Conservation (phyloP, 2,888 invertebrate genomes). For the Emmelina monodactyla region DNA sequence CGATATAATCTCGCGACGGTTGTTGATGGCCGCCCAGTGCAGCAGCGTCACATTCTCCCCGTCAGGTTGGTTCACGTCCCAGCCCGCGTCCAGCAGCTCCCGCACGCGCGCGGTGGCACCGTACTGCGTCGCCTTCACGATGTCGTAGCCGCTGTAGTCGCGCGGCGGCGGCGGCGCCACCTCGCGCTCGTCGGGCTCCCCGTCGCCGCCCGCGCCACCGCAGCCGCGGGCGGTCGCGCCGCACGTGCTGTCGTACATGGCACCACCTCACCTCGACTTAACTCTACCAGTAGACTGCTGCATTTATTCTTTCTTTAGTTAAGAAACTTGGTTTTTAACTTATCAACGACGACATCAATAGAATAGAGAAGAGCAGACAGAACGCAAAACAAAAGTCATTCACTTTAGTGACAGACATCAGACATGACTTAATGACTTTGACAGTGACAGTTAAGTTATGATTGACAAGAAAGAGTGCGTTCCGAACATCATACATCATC, state of each 20-base stretch:
- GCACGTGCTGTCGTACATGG: conserved; percentile 77
- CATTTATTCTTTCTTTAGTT: too few species aligned
- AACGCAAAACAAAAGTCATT: too few species aligned
- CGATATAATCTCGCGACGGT: conserved; percentile 89
- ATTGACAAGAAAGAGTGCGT: too few species aligned
- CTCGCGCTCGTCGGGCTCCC: conserved; percentile 69
- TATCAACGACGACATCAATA: too few species aligned
- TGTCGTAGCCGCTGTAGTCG: conserved; percentile 86
- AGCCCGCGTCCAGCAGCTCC: conserved; percentile 90
- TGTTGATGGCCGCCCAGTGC: conserved; percentile 99
- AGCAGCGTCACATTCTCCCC: conserved; percentile 93
- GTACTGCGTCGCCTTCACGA: conserved; percentile 96
- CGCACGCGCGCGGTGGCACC: conserved; percentile 85
- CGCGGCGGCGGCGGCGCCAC: conserved; percentile 65
- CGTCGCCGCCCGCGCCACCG: conserved; percentile 70
- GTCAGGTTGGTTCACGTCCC: conserved; percentile 94
- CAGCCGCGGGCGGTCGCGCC: conserved; percentile 73
- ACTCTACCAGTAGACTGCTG: too few species aligned
- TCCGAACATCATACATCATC: too few species aligned
- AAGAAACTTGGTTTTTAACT: too few species aligned
- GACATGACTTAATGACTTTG: too few species aligned
- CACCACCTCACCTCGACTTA: conserved; percentile 3
- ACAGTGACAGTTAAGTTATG: too few species aligned
- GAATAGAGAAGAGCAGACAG: too few species aligned
- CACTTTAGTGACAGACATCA: too few species aligned